These are phyloP conservation scores for Achroia grisella DNA, from an alignment of 1,140 invertebrate species.

Conservation along the genomic window DNA sequence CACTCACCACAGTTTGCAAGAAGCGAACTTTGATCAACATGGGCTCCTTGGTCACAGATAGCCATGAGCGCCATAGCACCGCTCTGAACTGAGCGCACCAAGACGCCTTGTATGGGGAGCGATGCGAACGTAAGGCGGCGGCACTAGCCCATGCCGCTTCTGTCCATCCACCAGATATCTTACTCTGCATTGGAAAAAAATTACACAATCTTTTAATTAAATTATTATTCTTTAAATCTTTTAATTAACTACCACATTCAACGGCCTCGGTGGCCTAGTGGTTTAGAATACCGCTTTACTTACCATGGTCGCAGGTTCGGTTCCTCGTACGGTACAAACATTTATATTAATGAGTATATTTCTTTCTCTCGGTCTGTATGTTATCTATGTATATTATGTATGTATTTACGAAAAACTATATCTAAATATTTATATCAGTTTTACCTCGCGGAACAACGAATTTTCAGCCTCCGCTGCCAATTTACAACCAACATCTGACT, in stretches of 20 bases:
- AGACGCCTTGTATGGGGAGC: conserved; percentile 85
- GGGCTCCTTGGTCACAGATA: conserved; percentile 91
- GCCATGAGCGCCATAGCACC: conserved; percentile 92
- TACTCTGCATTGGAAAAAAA: conserved; percentile 29
- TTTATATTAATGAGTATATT: no score
- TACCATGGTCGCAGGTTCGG: no score
- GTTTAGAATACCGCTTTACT: no score
- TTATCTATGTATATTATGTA: no score
- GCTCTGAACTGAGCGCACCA: conserved; percentile 93
- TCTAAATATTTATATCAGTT: neutral
- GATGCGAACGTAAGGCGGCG: conserved; percentile 26
- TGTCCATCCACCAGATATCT: conserved; percentile 51
- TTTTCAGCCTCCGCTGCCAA: conserved; percentile 73
- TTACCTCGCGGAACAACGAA: conserved; percentile 53
- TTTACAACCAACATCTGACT: conserved; percentile 75
- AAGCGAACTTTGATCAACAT: conserved; percentile 91
- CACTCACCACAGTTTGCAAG: conserved; percentile 90
- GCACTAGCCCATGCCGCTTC: conserved; percentile 51
- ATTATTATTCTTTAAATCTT: no score
- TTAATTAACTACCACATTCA: no score
- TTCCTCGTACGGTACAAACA: no score
- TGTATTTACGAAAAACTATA: no score
- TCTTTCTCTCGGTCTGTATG: no score
- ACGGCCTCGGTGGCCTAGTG: no score
- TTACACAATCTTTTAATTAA: no score